Base-by-base conservation (phyloP, 2,797 vertebrate genomes). In the Heteromormyrus szaboi region DNA sequence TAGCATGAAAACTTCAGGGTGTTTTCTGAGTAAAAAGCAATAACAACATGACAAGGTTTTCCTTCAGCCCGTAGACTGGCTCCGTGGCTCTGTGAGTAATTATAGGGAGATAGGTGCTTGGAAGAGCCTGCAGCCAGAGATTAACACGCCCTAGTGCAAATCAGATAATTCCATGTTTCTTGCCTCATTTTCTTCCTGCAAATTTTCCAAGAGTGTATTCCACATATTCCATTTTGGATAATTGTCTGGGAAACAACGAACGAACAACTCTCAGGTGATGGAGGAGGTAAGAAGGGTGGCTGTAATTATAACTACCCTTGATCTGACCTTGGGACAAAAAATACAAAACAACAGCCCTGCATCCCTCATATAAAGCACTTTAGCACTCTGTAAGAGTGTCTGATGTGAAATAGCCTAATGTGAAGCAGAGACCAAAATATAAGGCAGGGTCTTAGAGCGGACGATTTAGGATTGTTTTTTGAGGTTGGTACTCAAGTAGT, bases 291-390 rank as follows among this genome's bases (percentile, higher is more conserved):
- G 56, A 41, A 44, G 56, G 44, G 86, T 46, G 86, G 56, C 95
- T 96, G 95, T 96, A 95, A 96, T 96, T 96, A 94, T 94, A 95
- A 95, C 95, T 96, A 96, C 96, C 96, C 95, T 96, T 96, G 95
- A 95, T 94, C 95, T 96, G 96, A 96, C 96, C 96, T 96, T 0
- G 59, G 94, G 94, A 96, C 95, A 96, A 41, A 41, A 14, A 85
- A 96, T 96, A 94, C 95, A 95, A 97, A 97, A 96, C 96, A 95
- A 95, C 95, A 95, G 95, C 62, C 6, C 53, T 41, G 51, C 81
- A 62, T 68, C 88, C 48, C 46, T 41, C 25, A 17, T 19, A 19
- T 25, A 25, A 53, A 22, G 37, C 53, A 22, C 29, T 37, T 33
- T 17, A 62, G 5, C 33, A 59, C 51, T 4, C 9, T 85, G 76